A percentile compares a stretch with the other conserved stretches of the same genome.
Conservation (phyloP, 2,888 invertebrate species). For the Nomada ferruginata region DNA sequence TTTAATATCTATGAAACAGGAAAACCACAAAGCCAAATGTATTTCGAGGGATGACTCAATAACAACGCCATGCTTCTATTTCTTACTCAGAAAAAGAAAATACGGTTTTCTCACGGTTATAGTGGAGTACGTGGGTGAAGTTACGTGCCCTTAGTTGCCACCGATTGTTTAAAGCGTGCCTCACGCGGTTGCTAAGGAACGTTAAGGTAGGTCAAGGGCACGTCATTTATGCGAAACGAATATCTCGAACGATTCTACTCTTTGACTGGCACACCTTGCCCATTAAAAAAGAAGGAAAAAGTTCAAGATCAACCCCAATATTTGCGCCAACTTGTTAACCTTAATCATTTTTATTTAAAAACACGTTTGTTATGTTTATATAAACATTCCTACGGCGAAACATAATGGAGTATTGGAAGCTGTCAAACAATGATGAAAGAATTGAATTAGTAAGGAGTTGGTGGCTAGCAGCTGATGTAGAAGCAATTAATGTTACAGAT, state of each 20-base stretch:
- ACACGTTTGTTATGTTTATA: not conserved
- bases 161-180: slow-evolving; percentile 62
- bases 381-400: not conserved
- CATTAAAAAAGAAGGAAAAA: not conserved
- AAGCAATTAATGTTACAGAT: slow-evolving; percentile 33
- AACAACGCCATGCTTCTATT: not conserved
- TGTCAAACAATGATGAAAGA: not conserved
- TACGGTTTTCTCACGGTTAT: slow-evolving; percentile 54
- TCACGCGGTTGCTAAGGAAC: slow-evolving; percentile 54
- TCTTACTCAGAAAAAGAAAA: slow-evolving; percentile 15
- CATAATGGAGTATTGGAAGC: not conserved
- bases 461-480: slow-evolving; percentile 4
- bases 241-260: slow-evolving; percentile 13
- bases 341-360: not conserved
- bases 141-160: slow-evolving; percentile 64
- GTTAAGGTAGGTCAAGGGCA: slow-evolving; percentile 70
- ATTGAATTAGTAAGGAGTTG: not conserved
- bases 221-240: slow-evolving; percentile 36
- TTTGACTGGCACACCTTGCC: not conserved
- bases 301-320: not conserved
- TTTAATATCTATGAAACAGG: not conserved
- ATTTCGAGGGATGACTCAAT: slow-evolving; percentile 32
- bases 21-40: not conserved
- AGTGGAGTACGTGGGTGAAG: slow-evolving; percentile 52
- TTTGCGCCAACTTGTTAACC: not conserved